Evolutionary conservation across 2,113 vertebrate genomes (phyloP).

Genomic region (Paratilapia polleni): DNA sequence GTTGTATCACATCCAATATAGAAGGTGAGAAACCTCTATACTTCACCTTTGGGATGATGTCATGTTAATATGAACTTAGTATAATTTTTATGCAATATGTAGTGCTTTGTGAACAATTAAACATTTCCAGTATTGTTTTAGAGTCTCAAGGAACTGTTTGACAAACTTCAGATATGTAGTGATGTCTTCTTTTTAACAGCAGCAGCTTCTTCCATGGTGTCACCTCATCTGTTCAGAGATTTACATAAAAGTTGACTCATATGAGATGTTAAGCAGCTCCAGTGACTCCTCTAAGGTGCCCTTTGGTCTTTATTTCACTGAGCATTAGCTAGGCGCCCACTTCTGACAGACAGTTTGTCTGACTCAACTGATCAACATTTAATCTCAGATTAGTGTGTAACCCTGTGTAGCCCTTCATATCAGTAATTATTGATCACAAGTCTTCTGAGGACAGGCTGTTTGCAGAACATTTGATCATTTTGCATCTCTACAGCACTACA

Average conservation of each 20-base stretch:
- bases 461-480: background rate
- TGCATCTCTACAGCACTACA: background rate
- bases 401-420: background rate
- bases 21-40: no score
- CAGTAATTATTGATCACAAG: background rate
- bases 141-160: no score
- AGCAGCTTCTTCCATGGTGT: background rate
- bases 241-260: slow-evolving; percentile 3
- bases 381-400: background rate
- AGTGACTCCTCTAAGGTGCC: background rate
- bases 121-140: no score
- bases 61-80: no score
- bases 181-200: background rate
- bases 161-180: background rate
- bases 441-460: background rate
- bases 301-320: background rate
- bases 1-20: no score
- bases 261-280: background rate
- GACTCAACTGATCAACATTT: background rate
- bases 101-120: no score
- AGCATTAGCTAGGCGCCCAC: background rate
- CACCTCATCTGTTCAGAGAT: background rate
- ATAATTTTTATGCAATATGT: no score
- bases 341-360: background rate
- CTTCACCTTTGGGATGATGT: no score